These are phyloP conservation scores for Ursus arctos DNA, from an alignment of 2,113 vertebrate genomes.

Conservation along the genomic window DNA sequence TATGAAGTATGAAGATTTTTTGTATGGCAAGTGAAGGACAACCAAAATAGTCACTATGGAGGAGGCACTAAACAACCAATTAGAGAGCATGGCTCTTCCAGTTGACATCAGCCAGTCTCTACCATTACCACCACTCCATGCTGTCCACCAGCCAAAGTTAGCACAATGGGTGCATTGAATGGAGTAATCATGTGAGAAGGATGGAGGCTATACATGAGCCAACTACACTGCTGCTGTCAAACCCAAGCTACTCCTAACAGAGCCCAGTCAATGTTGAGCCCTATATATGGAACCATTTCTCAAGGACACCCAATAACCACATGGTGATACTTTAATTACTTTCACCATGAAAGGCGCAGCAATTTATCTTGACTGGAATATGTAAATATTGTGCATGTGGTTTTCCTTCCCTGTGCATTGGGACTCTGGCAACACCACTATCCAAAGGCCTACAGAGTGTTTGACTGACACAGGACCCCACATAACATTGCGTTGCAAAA, in stretches of 20 bases:
- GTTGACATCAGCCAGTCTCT: not conserved
- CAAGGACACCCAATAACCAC: not conserved
- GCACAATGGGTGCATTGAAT: not conserved
- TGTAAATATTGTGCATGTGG: not conserved
- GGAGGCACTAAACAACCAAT: not conserved
- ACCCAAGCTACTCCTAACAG: not conserved
- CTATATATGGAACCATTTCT: not conserved
- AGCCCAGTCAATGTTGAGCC: not conserved
- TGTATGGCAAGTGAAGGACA: not conserved
- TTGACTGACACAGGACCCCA: not conserved
- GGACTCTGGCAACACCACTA: not conserved
- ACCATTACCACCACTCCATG: not conserved
- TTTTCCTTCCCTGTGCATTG: not conserved
- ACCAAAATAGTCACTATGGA: not conserved
- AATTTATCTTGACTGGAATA: not conserved
- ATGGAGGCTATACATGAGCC: not conserved
- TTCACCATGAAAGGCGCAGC: not conserved
- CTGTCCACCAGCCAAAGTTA: not conserved
- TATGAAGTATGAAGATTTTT: not conserved
- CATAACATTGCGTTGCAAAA: not conserved
- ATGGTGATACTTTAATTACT: not conserved
- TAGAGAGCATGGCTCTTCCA: not conserved
- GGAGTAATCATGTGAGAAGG: not conserved
- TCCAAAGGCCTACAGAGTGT: not conserved
- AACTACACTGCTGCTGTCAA: not conserved